These are phyloP conservation scores for Lithobates pipiens DNA, from an alignment of 2,797 vertebrate species.

Conservation along the genomic window DNA sequence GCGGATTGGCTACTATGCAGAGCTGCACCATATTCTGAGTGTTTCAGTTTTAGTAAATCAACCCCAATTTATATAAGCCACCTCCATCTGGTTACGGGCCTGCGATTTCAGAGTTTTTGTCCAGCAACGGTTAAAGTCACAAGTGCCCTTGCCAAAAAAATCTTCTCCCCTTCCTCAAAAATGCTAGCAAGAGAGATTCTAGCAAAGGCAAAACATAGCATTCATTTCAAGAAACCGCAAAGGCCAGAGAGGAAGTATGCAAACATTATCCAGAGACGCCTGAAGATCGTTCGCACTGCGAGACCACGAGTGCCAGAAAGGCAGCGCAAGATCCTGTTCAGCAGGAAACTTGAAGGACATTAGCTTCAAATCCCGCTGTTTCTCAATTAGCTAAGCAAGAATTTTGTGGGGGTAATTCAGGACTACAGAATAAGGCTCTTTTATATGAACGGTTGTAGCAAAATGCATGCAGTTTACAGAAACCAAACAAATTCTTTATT, in stretches of 20 bases:
- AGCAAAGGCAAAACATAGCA: slow-evolving; percentile 45
- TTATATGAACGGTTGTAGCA: not conserved
- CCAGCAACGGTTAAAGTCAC: slow-evolving; percentile 13
- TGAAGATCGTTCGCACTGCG: slow-evolving; percentile 40
- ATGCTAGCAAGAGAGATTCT: slow-evolving; percentile 47
- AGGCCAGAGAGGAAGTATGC: slow-evolving; percentile 40
- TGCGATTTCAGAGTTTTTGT: not conserved
- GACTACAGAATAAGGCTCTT: not conserved
- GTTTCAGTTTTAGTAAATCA: no score
- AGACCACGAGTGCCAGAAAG: slow-evolving; percentile 37
- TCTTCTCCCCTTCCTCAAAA: slow-evolving; percentile 33
- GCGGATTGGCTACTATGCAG: no score
- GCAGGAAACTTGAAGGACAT: slow-evolving; percentile 30
- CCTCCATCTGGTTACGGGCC: no score
- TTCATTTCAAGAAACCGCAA: slow-evolving; percentile 58
- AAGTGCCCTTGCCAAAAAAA: slow-evolving; percentile 12
- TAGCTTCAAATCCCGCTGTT: not conserved
- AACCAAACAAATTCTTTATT: not conserved
- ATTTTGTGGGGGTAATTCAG: not conserved
- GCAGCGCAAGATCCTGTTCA: slow-evolving; percentile 15
- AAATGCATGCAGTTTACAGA: not conserved
- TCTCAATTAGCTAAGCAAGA: slow-evolving; percentile 1
- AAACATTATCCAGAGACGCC: slow-evolving; percentile 51
- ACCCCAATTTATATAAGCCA: not conserved
- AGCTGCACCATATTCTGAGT: no score